Percentiles rank a stretch among this genome's conserved stretches.
These are phyloP conservation scores for Halictus quadricinctus DNA, from an alignment of 2,888 invertebrate species.

Conservation along the genomic window DNA sequence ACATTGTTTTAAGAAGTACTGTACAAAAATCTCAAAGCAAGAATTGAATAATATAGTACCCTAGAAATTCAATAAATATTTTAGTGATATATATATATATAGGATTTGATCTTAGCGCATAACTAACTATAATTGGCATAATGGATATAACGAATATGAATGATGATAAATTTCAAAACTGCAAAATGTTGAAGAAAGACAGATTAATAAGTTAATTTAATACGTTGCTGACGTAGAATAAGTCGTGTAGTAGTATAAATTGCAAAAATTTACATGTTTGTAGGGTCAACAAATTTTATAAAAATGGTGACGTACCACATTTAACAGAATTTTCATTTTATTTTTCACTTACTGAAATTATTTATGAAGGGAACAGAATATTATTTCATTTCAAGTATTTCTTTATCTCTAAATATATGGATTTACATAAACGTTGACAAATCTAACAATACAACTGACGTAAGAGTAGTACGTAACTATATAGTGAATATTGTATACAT, in stretches of 20 bases:
- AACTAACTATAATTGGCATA: background rate
- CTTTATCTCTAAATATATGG: background rate
- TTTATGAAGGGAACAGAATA: background rate
- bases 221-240: background rate
- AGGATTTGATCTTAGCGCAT: background rate
- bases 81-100: background rate
- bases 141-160: background rate
- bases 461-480: no score
- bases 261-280: background rate
- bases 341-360: background rate
- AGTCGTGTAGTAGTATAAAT: background rate
- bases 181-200: background rate
- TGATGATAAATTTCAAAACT: background rate
- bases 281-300: background rate
- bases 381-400: background rate
- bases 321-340: background rate
- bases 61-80: background rate
- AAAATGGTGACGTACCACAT: background rate
- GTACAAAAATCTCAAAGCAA: no score
- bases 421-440: background rate
- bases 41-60: background rate
- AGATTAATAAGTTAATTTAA: background rate
- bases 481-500: no score
- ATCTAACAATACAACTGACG: no score
- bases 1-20: background rate